Percentiles rank a stretch among this genome's conserved stretches.
phyloP scores from a whole-genome alignment of 2,113 vertebrate species.

The Chlamydotis undulata region DNA sequence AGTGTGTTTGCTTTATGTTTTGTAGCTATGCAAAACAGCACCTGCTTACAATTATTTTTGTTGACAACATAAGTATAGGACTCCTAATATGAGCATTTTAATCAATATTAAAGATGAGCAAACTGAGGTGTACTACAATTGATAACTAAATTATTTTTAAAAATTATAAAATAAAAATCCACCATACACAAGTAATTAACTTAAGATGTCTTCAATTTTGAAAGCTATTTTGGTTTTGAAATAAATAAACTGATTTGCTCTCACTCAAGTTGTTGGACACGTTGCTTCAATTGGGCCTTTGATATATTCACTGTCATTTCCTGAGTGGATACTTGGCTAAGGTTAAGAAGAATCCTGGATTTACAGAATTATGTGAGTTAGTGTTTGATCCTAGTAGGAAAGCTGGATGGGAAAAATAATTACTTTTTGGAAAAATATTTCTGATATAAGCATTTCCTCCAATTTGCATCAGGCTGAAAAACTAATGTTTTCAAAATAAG shows the following conservation, averaged over 20 bases:
- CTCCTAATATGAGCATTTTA: neutral
- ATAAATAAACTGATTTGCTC: neutral
- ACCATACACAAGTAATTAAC: neutral
- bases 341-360: neutral
- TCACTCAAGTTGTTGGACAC: neutral
- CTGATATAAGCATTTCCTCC: neutral
- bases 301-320: neutral
- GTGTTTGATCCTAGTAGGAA: neutral
- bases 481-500: neutral
- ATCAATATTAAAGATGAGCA: neutral
- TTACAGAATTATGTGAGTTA: neutral
- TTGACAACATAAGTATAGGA: neutral
- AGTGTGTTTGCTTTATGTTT: neutral
- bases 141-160: neutral
- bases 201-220: neutral
- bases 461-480: neutral
- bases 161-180: neutral
- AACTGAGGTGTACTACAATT: neutral
- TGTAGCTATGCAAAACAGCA: neutral
- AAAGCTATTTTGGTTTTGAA: neutral
- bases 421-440: neutral
- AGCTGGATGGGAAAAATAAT: neutral
- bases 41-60: neutral
- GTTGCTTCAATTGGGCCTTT: neutral
- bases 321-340: neutral